These are phyloP conservation scores for Rachycentron canadum DNA, from an alignment of 2,797 vertebrate genomes.

Conservation along the genomic window DNA sequence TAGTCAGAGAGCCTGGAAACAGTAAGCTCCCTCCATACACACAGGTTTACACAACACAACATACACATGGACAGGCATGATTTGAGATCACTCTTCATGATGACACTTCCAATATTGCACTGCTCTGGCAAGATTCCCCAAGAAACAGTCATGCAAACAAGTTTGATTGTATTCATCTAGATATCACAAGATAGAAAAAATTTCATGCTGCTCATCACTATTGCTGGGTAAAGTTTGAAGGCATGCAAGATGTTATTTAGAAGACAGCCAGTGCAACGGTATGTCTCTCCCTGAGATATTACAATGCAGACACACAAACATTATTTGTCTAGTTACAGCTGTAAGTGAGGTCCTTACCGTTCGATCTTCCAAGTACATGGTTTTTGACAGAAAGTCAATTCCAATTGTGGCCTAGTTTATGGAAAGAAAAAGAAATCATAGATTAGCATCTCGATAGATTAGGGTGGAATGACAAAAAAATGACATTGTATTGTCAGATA, in stretches of 20 bases:
- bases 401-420: conserved; percentile 90
- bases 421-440: conserved; percentile 57
- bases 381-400: conserved; percentile 95
- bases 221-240: conserved; percentile 20
- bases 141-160: conserved; percentile 46
- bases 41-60: conserved; percentile 18
- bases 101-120: conserved; percentile 45
- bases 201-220: conserved; percentile 26
- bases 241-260: conserved; percentile 19
- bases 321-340: conserved; percentile 10
- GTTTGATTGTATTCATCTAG: conserved; percentile 33
- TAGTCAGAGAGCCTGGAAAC: conserved; percentile 66
- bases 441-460: conserved; percentile 28
- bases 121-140: conserved; percentile 30
- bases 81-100: conserved; percentile 18
- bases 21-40: conserved; percentile 56
- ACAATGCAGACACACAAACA: conserved; percentile 20
- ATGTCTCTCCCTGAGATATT: neutral
- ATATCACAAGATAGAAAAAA: conserved; percentile 33
- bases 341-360: conserved; percentile 83
- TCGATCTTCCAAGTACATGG: conserved; percentile 94
- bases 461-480: neutral
- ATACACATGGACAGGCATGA: conserved; percentile 16
- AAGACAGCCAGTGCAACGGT: neutral
- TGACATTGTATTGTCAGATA: too few species aligned